phyloP scores from a whole-genome alignment of 2,113 vertebrate genomes.

The Gobio gobio region DNA sequence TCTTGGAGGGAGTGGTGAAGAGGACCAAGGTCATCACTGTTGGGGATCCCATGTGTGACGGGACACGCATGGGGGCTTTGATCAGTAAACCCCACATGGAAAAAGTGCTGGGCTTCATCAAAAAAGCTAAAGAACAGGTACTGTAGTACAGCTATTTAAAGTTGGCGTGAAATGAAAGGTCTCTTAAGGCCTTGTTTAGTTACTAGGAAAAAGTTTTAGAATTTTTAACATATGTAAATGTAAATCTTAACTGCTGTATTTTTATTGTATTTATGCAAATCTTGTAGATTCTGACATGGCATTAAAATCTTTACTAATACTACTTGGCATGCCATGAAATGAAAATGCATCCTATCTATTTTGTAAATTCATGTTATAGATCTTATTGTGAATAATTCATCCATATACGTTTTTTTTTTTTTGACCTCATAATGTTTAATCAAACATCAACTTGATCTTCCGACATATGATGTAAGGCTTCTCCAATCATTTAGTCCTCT shows the following conservation, averaged over 20 bases:
- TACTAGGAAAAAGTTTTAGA: too few relatives aligned
- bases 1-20: conserved; percentile 88
- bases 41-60: conserved; percentile 88
- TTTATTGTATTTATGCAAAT: too few relatives aligned
- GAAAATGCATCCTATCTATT: background rate
- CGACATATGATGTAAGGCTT: background rate
- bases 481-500: background rate
- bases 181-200: background rate
- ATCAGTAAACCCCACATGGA: conserved; percentile 89
- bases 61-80: conserved; percentile 91
- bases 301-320: too few relatives aligned
- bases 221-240: too few relatives aligned
- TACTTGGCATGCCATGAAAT: too few relatives aligned
- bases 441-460: background rate
- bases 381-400: background rate
- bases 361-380: background rate
- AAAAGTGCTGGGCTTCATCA: conserved; percentile 86
- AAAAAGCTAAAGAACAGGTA: conserved; percentile 87
- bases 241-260: too few relatives aligned
- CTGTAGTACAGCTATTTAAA: background rate
- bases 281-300: too few relatives aligned
- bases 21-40: conserved; percentile 86
- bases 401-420: background rate
- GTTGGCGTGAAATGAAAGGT: background rate
- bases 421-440: background rate